A percentile compares a stretch with the other conserved stretches of the same genome.
Evolutionary conservation across 1,140 invertebrate genomes (phyloP).

Genomic region (Dendrolimus punctatus): DNA sequence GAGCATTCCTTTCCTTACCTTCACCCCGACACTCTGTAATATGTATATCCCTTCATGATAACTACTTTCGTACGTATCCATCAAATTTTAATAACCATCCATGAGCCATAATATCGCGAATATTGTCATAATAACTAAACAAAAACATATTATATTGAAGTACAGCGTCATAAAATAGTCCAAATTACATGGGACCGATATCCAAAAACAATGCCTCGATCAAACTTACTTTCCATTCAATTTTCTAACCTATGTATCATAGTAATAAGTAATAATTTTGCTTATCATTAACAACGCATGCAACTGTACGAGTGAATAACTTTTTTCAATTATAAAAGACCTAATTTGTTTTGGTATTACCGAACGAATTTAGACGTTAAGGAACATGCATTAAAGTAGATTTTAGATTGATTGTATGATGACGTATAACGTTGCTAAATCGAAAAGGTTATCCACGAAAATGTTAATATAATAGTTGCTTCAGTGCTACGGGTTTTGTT

Average conservation of each 20-base stretch:
- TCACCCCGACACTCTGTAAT: too few species aligned
- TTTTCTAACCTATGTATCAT: slow-evolving; percentile 18
- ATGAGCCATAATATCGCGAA: neutral
- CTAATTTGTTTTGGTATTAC: slow-evolving; percentile 25
- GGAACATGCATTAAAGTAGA: slow-evolving; percentile 7
- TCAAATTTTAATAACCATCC: too few species aligned
- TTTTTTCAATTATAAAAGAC: slow-evolving; percentile 65
- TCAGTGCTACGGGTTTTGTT: slow-evolving; percentile 69
- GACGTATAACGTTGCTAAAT: slow-evolving; percentile 48
- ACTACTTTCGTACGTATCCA: too few species aligned
- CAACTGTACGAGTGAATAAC: slow-evolving; percentile 57
- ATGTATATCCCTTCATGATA: too few species aligned
- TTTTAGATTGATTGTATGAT: slow-evolving; percentile 13
- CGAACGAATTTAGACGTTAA: slow-evolving; percentile 19
- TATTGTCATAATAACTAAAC: slow-evolving; percentile 15
- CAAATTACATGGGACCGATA: slow-evolving; percentile 56
- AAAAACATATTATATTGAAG: slow-evolving; percentile 22
- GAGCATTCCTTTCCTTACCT: too few species aligned
- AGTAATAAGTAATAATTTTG: slow-evolving; percentile 32
- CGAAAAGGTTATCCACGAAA: slow-evolving; percentile 67
- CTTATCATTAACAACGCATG: slow-evolving; percentile 29
- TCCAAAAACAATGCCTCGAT: slow-evolving; percentile 57
- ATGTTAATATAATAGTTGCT: slow-evolving; percentile 72
- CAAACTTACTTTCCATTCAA: slow-evolving; percentile 12
- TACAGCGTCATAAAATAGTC: slow-evolving; percentile 55